These are phyloP conservation scores for Cynocephalus volans DNA, from an alignment of 2,113 vertebrate genomes.

Conservation along the genomic window DNA sequence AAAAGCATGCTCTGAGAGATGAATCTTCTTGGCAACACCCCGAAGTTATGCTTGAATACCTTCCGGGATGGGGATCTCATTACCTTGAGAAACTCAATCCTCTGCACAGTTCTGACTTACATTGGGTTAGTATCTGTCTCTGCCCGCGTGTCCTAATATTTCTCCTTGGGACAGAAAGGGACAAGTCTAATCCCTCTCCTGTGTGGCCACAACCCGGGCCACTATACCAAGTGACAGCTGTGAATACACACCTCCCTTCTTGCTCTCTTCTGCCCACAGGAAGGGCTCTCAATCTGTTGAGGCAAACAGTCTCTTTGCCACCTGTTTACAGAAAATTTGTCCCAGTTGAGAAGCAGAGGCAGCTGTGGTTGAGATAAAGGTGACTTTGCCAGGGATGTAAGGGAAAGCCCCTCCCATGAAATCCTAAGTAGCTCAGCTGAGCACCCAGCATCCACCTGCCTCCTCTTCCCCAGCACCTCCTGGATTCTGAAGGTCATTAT, in stretches of 20 bases:
- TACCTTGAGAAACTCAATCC: constrained; percentile 49
- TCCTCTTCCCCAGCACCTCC: background rate
- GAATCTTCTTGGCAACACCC: background rate
- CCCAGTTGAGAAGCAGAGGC: constrained; percentile 8
- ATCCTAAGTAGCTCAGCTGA: background rate
- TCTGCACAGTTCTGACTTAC: background rate
- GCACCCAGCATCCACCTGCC: background rate
- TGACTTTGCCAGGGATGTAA: background rate
- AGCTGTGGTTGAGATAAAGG: background rate
- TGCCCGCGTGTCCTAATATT: background rate
- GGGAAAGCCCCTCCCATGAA: background rate
- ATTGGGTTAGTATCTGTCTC: constrained; percentile 10
- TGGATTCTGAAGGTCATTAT: background rate
- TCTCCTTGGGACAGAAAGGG: background rate
- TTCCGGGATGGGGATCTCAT: constrained; percentile 62
- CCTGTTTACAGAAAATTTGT: background rate
- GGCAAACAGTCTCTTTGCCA: background rate
- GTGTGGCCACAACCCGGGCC: background rate
- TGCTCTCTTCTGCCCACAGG: background rate
- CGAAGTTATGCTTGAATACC: constrained; percentile 22
- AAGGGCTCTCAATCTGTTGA: background rate
- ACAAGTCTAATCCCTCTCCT: background rate
- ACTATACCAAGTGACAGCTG: background rate
- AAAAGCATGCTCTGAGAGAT: background rate
- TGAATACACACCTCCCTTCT: background rate